Base-by-base conservation (phyloP, 2,888 invertebrate species). In the Mythimna loreyi region DNA sequence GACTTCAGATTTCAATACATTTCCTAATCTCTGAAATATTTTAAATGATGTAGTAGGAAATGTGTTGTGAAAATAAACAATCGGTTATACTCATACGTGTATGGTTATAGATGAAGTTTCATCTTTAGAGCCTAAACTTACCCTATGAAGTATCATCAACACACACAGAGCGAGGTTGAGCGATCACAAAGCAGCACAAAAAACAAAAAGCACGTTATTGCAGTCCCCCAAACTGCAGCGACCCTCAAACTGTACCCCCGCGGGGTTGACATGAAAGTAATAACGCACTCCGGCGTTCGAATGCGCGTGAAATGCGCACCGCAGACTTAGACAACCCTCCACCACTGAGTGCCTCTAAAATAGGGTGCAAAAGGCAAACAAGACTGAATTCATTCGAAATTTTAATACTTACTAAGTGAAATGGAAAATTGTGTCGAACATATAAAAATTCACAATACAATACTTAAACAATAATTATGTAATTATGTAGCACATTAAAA, bases 261-360 rank as follows among this genome's bases (percentile, higher is more conserved):
- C 47, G 23, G 75, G 69, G 80, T 80, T 84, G 72, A 86, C 85
- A 86, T 87, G 84, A 87, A 88, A 86, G 90, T 83, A 88, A 89
- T 86, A 85, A 84, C 84, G 76, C 82, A 80, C 85, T 85, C 69
- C 72, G 75, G 67, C 60, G 78, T 65, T 85, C 83, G 81, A 87
- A 83, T 80, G 77, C 79, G 87, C 90, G 86, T 87, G 80, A 88
- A 89, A 86, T 83, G 80, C 59, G 72, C 67, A 75, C 78, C 78
- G 25, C 72, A 56, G 76, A 70, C 72, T 67, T 72, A 81, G 72
- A 82, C 58, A 62, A 36, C 57, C 53, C 77, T 60, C 9, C 53
- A 5, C 21, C 16, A 21, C 7, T 16, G 63, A 53, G 49, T 13
- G 53, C 58, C 28, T 21, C 5, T 9, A 16, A 30, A 23, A 30